Percentiles rank a stretch among this genome's conserved stretches.
These are phyloP conservation scores for Eremophila alpestris DNA, from an alignment of 2,797 vertebrate genomes.

Conservation along the genomic window DNA sequence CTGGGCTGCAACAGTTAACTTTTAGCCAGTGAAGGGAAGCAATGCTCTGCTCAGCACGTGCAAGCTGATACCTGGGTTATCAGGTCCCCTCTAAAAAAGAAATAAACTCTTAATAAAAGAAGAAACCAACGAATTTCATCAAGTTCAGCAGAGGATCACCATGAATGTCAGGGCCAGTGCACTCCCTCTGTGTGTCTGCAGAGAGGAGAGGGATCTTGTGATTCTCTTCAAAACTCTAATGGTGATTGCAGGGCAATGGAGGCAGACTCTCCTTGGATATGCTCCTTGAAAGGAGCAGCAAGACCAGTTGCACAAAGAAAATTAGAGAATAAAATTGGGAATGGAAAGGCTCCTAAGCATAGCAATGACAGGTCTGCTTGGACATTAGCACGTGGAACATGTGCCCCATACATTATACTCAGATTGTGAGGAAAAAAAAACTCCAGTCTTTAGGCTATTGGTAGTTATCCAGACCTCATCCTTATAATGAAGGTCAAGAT, in stretches of 20 bases:
- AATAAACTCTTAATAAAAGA: background rate
- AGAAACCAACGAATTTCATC: background rate
- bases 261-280: background rate
- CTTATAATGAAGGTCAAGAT: background rate
- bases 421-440: background rate
- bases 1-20: background rate
- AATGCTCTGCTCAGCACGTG: background rate
- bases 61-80: background rate
- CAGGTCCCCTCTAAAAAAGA: background rate
- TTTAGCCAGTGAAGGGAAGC: background rate
- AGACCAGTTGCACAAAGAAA: background rate
- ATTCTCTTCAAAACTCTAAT: background rate
- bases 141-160: background rate
- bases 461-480: background rate
- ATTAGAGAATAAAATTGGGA: background rate
- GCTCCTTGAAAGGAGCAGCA: background rate
- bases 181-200: fast-evolving
- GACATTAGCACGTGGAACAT: background rate
- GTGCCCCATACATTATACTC: background rate
- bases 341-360: background rate
- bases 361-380: background rate
- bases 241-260: background rate
- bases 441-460: background rate
- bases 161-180: background rate
- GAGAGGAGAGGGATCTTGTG: background rate